Percentiles rank a stretch among this genome's conserved stretches.
Conservation (phyloP, 2,888 invertebrate species). For the Empis livida region DNA sequence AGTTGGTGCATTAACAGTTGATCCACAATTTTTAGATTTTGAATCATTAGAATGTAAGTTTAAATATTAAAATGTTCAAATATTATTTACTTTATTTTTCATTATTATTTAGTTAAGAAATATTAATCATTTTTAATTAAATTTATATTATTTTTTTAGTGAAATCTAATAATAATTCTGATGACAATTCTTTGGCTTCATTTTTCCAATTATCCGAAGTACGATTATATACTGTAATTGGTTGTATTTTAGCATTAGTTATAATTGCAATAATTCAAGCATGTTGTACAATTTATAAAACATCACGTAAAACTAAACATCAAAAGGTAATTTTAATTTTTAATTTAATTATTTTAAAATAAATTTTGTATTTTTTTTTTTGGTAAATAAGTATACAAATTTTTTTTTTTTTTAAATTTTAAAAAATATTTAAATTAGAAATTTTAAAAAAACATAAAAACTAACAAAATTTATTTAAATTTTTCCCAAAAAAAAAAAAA, state of each 20-base stretch:
- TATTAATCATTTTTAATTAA: too few species aligned
- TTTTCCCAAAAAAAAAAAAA: slow-evolving; percentile 5
- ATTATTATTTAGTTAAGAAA: too few species aligned
- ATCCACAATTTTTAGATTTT: slow-evolving; percentile 66
- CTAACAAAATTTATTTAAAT: not conserved
- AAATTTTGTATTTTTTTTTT: too few species aligned
- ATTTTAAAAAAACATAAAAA: too few species aligned
- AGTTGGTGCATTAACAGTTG: slow-evolving; percentile 67
- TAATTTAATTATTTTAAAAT: not conserved
- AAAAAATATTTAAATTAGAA: not conserved
- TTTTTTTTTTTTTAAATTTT: not conserved
- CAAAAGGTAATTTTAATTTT: slow-evolving; percentile 48
- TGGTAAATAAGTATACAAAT: not conserved
- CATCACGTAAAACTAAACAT: slow-evolving; percentile 44
- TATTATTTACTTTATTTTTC: too few species aligned
- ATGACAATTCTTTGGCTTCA: slow-evolving; percentile 33
- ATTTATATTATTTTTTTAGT: slow-evolving; percentile 18
- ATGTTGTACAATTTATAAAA: slow-evolving; percentile 64
- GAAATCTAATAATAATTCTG: slow-evolving; percentile 19
- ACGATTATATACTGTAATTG: slow-evolving; percentile 70
- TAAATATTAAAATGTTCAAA: not conserved
- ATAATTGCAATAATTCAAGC: slow-evolving; percentile 73
- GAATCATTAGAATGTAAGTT: slow-evolving; percentile 57
- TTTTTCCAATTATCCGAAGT: slow-evolving; percentile 57
- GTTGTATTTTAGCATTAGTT: slow-evolving; percentile 65